Conservation (phyloP, 1,140 invertebrate genomes). For the Lerema accius region DNA sequence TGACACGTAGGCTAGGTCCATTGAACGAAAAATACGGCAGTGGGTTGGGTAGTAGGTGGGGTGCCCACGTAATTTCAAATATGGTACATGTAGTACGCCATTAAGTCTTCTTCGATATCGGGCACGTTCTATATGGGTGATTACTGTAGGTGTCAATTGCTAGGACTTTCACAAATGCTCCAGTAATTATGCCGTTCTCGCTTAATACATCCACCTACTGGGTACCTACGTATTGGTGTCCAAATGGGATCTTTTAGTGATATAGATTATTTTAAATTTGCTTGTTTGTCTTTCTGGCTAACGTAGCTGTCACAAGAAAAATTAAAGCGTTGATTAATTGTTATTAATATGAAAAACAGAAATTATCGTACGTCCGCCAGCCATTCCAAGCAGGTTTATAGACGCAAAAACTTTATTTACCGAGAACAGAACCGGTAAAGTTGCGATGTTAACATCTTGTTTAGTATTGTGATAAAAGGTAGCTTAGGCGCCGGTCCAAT, state of each 20-base stretch:
- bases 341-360: not conserved
- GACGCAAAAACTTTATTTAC: too few species aligned
- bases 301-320: not conserved
- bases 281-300: too few species aligned
- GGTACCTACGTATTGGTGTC: not conserved
- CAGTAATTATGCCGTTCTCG: conserved; percentile 29
- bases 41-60: conserved; percentile 70
- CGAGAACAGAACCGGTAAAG: not conserved
- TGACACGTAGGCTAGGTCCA: conserved; percentile 72
- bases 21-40: conserved; percentile 66
- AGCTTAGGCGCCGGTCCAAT: conserved; percentile 55
- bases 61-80: conserved; percentile 67
- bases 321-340: not conserved
- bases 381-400: too few species aligned
- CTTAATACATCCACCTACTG: conserved; percentile 1
- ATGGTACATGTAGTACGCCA: conserved; percentile 70
- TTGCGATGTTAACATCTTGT: conserved; percentile 40
- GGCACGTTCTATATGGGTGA: conserved; percentile 53
- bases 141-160: conserved; percentile 47
- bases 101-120: conserved; percentile 61
- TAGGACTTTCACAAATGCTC: conserved; percentile 52
- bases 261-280: too few species aligned
- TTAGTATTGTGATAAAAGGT: conserved; percentile 45
- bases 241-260: too few species aligned
- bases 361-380: not conserved